Evolutionary conservation across 2,797 vertebrate genomes (phyloP), one percentile per base, ranked within the genome.

Genomic region (Salarias fasciatus): DNA sequence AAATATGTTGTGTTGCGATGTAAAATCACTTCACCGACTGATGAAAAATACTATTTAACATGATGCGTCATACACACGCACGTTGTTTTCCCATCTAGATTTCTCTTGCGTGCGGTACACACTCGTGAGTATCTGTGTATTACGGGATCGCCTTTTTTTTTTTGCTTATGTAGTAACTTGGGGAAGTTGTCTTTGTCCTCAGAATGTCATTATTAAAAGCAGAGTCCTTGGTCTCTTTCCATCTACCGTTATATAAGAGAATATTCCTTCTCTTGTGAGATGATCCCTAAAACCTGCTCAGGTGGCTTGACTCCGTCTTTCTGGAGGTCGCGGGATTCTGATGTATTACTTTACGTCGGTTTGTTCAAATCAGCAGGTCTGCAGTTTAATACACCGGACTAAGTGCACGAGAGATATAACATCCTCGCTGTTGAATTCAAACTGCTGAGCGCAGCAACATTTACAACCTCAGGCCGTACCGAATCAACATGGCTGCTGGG

Each of bases 401-500:
- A 72, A 84, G 78, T 56, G 74, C 68, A 62, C 75, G 69, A 18
- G 11, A 67, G 60, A 69, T 77, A 58, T 59, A 77, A 79, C 62
- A 69, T 72, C 81, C 45, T 53, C 69, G 51, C 61, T 14, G 53
- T 46, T 75, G 63, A 76, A 86, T 85, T 69, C 48, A 78, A 68
- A 72, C 33, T 80, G 83, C 83, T 85, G 85, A 91, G 74, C 13
- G 60, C 82, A 79, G 86, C 68, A 5, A 24, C 74, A 52, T 82
- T 76, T 75, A 37, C 65, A 74, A 86, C 86, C 82, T 71, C 45
- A 38, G 53, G 79, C 65, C 74, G 82, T 68, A 82, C 56, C 77
- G 77, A 89, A 90, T 80, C 72, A 79, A 88, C 82, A 87, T 79
- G 70, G 83, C 84, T 80, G 72, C 78, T 55, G 55, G 80, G 80